Conservation (phyloP, 2,888 invertebrate species). For the Rhagonycha lutea region DNA sequence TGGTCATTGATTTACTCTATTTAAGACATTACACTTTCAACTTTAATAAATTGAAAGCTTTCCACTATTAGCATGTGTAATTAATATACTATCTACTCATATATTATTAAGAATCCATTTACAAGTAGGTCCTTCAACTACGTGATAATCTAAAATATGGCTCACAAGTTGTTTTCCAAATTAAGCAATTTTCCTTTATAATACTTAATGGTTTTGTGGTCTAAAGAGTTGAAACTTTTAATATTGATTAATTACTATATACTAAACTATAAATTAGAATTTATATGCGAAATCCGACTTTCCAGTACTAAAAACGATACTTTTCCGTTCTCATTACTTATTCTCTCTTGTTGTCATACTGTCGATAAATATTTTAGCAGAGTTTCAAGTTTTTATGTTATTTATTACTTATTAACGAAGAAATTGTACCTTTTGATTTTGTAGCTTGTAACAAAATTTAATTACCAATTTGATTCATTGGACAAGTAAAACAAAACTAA, state of each 20-base stretch:
- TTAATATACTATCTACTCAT: not conserved
- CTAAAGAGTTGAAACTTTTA: not conserved
- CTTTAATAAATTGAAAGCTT: conserved; percentile 32
- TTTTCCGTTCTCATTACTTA: not conserved
- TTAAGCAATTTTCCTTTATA: not conserved
- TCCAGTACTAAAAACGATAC: not conserved
- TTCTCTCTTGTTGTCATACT: not conserved
- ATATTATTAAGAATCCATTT: not conserved
- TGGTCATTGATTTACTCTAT: conserved; percentile 23
- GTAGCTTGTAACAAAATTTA: not conserved
- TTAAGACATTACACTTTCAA: conserved; percentile 27
- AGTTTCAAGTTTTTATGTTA: not conserved
- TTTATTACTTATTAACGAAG: not conserved
- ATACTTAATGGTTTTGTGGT: not conserved
- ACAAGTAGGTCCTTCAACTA: not conserved
- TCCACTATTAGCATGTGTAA: conserved; percentile 19
- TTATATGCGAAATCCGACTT: not conserved
- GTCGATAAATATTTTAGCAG: not conserved
- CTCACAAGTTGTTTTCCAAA: not conserved
- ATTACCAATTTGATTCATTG: not conserved
- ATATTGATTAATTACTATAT: not conserved
- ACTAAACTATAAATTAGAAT: not conserved
- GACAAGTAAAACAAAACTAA: not conserved
- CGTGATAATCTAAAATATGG: not conserved
- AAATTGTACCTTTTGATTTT: not conserved